Percentiles rank a stretch among this genome's conserved stretches.
phyloP scores from a whole-genome alignment of 2,113 vertebrate genomes.

The Megaceryle maxima region DNA sequence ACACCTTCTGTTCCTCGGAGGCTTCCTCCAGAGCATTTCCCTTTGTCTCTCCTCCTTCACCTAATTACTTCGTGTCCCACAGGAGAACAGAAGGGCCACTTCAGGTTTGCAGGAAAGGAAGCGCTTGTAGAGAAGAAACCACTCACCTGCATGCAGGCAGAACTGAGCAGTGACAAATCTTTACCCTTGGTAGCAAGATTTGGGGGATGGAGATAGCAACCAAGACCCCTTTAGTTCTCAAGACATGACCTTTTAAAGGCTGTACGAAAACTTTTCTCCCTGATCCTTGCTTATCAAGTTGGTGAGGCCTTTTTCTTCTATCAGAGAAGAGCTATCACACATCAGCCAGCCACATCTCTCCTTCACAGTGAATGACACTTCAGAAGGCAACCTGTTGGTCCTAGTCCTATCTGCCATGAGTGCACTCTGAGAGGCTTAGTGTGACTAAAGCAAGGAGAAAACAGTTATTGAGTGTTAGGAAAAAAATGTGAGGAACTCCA shows the following conservation, averaged over 20 bases:
- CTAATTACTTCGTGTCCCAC: conserved; percentile 28
- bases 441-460: background rate
- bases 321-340: background rate
- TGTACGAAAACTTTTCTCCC: background rate
- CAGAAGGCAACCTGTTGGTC: conserved; percentile 22
- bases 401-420: background rate
- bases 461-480: background rate
- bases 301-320: background rate
- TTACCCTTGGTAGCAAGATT: background rate
- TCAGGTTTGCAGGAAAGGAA: background rate
- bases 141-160: background rate
- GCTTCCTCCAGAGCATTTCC: conserved; percentile 23
- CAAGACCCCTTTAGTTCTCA: background rate
- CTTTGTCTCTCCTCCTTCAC: conserved; percentile 24
- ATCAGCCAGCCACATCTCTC: background rate
- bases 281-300: background rate
- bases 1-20: conserved; percentile 63
- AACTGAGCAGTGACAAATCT: background rate
- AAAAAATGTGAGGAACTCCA: background rate
- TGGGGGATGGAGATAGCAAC: background rate
- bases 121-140: background rate
- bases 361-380: conserved; percentile 33
- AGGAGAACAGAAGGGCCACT: conserved; percentile 21
- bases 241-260: background rate
- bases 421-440: background rate